These are phyloP conservation scores for Pelusios castaneus DNA, from an alignment of 2,113 vertebrate species.

Conservation along the genomic window DNA sequence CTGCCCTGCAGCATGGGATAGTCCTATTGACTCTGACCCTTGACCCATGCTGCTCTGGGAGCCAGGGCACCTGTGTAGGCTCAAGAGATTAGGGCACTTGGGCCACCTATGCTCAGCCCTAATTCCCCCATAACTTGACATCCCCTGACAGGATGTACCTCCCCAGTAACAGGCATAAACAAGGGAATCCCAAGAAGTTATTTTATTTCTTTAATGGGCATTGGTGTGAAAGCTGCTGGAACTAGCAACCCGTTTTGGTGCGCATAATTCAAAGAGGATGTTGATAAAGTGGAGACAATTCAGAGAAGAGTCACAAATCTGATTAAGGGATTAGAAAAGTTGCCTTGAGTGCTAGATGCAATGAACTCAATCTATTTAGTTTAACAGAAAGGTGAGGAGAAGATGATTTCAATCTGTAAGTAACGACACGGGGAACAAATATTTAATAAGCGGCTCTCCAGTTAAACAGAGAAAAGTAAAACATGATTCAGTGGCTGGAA, in stretches of 20 bases:
- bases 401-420: too few species aligned
- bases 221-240: background rate
- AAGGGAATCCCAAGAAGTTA: too few species aligned
- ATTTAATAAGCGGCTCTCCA: too few species aligned
- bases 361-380: too few species aligned
- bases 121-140: background rate
- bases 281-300: accelerated
- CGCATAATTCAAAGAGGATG: accelerated
- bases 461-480: background rate
- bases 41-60: too few species aligned
- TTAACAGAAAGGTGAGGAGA: too few species aligned
- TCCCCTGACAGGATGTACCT: background rate
- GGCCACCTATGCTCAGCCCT: background rate
- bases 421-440: too few species aligned
- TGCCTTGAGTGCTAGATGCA: too few species aligned
- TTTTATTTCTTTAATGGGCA: too few species aligned
- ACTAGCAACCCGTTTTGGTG: background rate
- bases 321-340: accelerated
- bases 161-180: background rate
- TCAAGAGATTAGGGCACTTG: background rate
- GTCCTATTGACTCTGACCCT: too few species aligned
- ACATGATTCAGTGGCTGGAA: background rate
- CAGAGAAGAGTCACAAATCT: accelerated
- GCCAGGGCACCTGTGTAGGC: background rate
- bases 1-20: background rate